phyloP scores from a whole-genome alignment of 2,797 vertebrate genomes.

The Lepilemur septentrionalis region DNA sequence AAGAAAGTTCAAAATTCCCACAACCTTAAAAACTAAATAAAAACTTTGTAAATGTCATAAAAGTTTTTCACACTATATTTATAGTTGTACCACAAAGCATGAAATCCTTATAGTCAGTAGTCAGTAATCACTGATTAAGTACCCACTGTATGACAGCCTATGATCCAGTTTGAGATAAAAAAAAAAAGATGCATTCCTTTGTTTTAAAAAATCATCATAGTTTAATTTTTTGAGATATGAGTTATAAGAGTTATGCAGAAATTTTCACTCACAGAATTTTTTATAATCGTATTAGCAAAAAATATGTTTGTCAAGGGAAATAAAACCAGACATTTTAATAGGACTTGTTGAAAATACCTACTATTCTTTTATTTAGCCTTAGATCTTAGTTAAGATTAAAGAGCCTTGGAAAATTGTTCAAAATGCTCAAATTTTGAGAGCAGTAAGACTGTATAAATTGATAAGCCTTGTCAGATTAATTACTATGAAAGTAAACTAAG shows the following conservation, averaged over 20 bases:
- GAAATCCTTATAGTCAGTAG: neutral
- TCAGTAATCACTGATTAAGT: neutral
- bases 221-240: neutral
- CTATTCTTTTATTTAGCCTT: conserved; percentile 60
- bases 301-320: conserved; percentile 51
- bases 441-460: conserved; percentile 25
- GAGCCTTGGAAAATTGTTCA: conserved; percentile 58
- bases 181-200: neutral
- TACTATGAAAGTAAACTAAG: conserved; percentile 49
- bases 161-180: neutral
- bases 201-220: neutral
- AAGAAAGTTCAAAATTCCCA: neutral
- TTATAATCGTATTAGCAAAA: conserved; percentile 61
- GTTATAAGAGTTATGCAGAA: neutral
- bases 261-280: conserved; percentile 5
- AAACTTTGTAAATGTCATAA: neutral
- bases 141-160: neutral
- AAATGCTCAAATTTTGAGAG: conserved; percentile 56
- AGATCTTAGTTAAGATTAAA: conserved; percentile 61
- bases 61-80: neutral
- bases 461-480: conserved; percentile 68
- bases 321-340: conserved; percentile 47
- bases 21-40: neutral
- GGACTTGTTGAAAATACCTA: conserved; percentile 48
- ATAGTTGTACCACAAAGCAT: neutral